Evolutionary conservation across 1,140 invertebrate species (phyloP).

Genomic region (Zaprionus vittiger): DNA sequence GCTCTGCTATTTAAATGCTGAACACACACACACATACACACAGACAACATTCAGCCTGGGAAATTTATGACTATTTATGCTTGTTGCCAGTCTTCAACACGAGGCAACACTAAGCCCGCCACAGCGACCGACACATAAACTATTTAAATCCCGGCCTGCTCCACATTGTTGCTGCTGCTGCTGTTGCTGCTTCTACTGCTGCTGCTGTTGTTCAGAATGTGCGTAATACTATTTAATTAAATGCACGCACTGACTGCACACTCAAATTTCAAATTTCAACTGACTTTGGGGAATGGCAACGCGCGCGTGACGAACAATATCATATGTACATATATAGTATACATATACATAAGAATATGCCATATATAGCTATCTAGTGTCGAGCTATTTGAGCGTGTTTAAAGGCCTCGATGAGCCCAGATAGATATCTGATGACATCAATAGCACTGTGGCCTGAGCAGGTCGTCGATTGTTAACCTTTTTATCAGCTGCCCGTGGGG

Average conservation of each 20-base stretch:
- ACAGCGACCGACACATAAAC: constrained; percentile 24
- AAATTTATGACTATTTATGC: constrained; percentile 49
- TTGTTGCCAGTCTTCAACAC: constrained; percentile 32
- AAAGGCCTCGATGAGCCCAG: not conserved
- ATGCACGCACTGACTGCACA: constrained; percentile 39
- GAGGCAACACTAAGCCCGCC: constrained; percentile 17
- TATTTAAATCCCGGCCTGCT: constrained; percentile 31
- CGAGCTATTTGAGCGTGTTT: not conserved
- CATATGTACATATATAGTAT: not conserved
- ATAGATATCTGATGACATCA: constrained; percentile 24
- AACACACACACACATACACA: not conserved
- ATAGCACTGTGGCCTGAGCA: not conserved
- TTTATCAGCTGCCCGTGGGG: constrained; percentile 23
- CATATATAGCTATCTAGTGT: not conserved
- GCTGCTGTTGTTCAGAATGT: constrained; percentile 7
- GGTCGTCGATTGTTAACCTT: constrained; percentile 21
- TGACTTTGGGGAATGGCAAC: not conserved
- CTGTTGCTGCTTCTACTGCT: not conserved
- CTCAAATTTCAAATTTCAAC: constrained; percentile 31
- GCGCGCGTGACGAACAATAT: not conserved
- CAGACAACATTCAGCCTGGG: constrained; percentile 18
- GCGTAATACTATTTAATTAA: constrained; percentile 52
- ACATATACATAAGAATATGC: not conserved
- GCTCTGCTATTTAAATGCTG: not conserved
- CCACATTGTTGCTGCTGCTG: not conserved